Evolutionary conservation across 1,140 invertebrate species (phyloP).

Genomic region (Vanessa tameamea): DNA sequence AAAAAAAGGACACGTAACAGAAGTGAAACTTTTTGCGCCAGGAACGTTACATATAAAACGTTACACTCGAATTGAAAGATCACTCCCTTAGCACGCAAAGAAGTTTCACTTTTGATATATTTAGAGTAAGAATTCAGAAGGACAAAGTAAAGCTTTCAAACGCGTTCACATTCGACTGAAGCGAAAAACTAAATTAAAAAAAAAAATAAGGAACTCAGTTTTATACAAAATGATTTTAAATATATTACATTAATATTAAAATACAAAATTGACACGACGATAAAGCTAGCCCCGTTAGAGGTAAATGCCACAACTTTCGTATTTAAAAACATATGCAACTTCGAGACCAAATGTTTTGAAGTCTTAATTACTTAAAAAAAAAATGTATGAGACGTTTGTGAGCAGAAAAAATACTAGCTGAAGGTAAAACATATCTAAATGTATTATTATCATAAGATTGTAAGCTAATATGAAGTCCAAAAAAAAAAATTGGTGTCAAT

Average conservation of each 20-base stretch:
- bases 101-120: too few relatives aligned
- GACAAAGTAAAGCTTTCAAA: background rate
- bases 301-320: background rate
- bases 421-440: too few relatives aligned
- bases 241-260: conserved; percentile 31
- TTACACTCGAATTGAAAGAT: too few relatives aligned
- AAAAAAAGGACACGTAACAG: background rate
- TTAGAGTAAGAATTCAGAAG: too few relatives aligned
- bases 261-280: conserved; percentile 45
- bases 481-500: too few relatives aligned
- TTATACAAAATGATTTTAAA: conserved; percentile 30
- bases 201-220: conserved; percentile 29
- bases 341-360: background rate
- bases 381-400: too few relatives aligned
- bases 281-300: conserved; percentile 29
- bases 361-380: background rate
- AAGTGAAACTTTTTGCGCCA: background rate
- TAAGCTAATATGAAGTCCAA: too few relatives aligned
- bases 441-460: too few relatives aligned
- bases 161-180: conserved; percentile 12
- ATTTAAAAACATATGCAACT: conserved; percentile 12
- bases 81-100: too few relatives aligned
- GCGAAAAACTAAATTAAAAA: conserved; percentile 9
- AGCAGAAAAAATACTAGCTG: too few relatives aligned
- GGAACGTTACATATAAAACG: background rate